These are phyloP conservation scores for Romanogobio albipinnatus DNA, from an alignment of 2,113 vertebrate genomes.

Conservation along the genomic window DNA sequence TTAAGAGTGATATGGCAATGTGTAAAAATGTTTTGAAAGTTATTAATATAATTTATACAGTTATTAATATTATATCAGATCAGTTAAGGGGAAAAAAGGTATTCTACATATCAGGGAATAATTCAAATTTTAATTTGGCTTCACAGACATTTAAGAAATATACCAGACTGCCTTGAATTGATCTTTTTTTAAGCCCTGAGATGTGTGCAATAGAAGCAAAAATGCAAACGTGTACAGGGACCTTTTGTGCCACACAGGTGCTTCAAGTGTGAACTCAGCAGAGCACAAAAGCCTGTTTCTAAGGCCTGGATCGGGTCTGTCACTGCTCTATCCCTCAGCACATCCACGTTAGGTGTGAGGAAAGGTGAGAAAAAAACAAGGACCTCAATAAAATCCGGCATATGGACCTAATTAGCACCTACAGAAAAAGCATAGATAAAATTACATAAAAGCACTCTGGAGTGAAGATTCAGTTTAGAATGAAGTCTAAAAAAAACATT, in stretches of 20 bases:
- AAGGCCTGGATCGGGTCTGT: slow-evolving; percentile 22
- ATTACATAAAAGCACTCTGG: neutral
- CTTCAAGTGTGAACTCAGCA: slow-evolving; percentile 24
- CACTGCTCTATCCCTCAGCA: slow-evolving; percentile 32
- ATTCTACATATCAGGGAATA: neutral
- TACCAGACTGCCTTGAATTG: neutral
- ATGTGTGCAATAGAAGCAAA: neutral
- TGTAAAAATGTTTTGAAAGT: neutral
- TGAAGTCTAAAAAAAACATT: neutral
- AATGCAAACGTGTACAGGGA: neutral
- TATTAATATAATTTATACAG: neutral
- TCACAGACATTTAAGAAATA: neutral
- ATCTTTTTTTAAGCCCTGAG: neutral
- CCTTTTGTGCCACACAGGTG: slow-evolving; percentile 6
- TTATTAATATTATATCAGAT: neutral
- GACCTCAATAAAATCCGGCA: slow-evolving; percentile 47
- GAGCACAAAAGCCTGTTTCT: slow-evolving; percentile 14
- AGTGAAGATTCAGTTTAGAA: slow-evolving; percentile 31
- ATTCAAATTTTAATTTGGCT: neutral
- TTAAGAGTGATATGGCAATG: neutral
- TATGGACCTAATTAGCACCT: slow-evolving; percentile 52
- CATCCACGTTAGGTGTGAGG: slow-evolving; percentile 17
- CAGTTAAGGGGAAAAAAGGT: neutral
- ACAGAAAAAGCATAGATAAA: slow-evolving; percentile 19
- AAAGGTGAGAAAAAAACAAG: slow-evolving; percentile 41